phyloP scores from a whole-genome alignment of 2,113 vertebrate species.

The Malurus melanocephalus region DNA sequence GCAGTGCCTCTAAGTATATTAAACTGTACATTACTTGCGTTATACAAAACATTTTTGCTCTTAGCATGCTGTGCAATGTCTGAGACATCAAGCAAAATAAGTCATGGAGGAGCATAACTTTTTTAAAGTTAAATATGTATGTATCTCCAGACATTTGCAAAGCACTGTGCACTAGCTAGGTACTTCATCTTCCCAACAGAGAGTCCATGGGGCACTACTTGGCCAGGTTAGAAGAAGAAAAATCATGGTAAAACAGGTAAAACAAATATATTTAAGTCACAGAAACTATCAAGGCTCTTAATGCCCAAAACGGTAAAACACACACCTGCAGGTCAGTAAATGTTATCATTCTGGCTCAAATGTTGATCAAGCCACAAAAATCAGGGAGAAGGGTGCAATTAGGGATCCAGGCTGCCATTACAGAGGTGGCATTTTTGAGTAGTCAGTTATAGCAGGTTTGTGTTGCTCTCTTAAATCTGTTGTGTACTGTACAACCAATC shows the following conservation, averaged over 20 bases:
- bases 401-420: neutral
- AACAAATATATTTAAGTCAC: neutral
- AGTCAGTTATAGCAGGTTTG: neutral
- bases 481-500: neutral
- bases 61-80: neutral
- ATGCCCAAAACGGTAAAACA: neutral
- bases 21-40: neutral
- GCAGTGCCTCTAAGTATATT: neutral
- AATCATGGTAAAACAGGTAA: neutral
- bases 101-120: neutral
- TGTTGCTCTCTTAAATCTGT: neutral
- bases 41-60: neutral
- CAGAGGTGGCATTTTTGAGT: neutral
- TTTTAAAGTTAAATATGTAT: neutral
- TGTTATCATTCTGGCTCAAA: neutral
- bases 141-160: neutral
- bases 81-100: neutral
- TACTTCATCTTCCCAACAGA: fast-evolving
- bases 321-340: fast-evolving
- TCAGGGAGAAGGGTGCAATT: neutral
- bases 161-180: neutral
- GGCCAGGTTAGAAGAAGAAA: neutral
- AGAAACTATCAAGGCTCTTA: neutral
- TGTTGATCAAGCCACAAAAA: neutral
- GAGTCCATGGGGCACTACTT: fast-evolving